Conservation (phyloP, 1,140 invertebrate genomes). For the Kradibia gibbosae region DNA sequence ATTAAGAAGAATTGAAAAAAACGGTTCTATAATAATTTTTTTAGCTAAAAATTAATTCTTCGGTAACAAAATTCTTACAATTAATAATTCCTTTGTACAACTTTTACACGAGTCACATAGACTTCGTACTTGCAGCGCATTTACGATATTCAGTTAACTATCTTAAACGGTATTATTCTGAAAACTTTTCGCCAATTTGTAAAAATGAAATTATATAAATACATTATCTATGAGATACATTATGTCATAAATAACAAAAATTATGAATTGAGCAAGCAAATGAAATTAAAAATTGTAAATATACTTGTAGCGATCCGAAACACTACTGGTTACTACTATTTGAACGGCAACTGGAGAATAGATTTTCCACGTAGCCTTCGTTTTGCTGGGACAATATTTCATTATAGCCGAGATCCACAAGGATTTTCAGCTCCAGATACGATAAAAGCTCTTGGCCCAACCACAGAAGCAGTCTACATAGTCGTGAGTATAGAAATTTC, state of each 20-base stretch:
- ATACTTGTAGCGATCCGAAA: conserved; percentile 83
- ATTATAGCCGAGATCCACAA: conserved; percentile 87
- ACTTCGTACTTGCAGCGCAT: no score
- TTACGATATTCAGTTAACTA: no score
- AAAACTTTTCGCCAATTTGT: no score
- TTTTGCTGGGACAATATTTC: conserved; percentile 88
- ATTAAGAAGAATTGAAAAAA: no score
- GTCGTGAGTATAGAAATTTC: conserved; percentile 77
- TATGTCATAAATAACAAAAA: neutral
- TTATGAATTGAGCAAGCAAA: neutral
- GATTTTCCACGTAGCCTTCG: conserved; percentile 86
- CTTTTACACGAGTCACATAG: no score
- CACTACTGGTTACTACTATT: conserved; percentile 85
- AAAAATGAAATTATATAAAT: no score
- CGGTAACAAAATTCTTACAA: no score
- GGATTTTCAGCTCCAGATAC: conserved; percentile 87
- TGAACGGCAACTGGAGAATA: conserved; percentile 95
- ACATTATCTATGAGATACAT: no score
- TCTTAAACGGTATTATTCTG: no score
- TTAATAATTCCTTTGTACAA: no score
- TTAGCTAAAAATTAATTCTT: no score
- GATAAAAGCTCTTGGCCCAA: conserved; percentile 88
- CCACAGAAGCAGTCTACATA: conserved; percentile 88
- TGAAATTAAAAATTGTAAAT: neutral
- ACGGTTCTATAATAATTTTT: no score